Conservation (phyloP, 2,888 invertebrate genomes). For the Metellina segmentata region DNA sequence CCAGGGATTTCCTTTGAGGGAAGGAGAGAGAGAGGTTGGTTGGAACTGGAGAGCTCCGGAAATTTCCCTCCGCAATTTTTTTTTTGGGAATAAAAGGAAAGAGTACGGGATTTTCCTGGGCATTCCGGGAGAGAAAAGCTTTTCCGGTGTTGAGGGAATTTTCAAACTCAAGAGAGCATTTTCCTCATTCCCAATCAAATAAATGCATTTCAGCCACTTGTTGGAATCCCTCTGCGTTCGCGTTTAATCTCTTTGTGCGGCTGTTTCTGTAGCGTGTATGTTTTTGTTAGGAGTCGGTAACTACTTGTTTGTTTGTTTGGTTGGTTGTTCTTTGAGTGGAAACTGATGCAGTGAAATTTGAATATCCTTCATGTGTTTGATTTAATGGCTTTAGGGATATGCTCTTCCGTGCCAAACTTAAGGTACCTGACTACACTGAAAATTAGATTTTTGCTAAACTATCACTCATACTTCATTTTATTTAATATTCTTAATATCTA, state of each 20-base stretch:
- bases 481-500: too few relatives aligned
- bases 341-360: too few relatives aligned
- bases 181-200: conserved; percentile 25
- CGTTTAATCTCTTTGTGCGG: not conserved
- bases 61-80: not conserved
- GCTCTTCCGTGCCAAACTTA: too few relatives aligned
- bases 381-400: too few relatives aligned
- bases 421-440: too few relatives aligned
- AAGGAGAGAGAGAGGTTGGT: not conserved
- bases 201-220: conserved; percentile 36
- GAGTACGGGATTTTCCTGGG: not conserved
- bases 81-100: conserved; percentile 9
- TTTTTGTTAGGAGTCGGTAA: not conserved
- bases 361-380: too few relatives aligned
- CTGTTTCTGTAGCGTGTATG: too few relatives aligned
- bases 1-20: conserved; percentile 8
- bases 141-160: conserved; percentile 18
- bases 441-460: too few relatives aligned
- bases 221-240: not conserved
- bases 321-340: too few relatives aligned
- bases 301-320: not conserved
- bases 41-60: conserved; percentile 8
- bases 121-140: not conserved
- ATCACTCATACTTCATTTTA: too few relatives aligned
- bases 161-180: not conserved